A percentile compares a stretch with the other conserved stretches of the same genome.
These are phyloP conservation scores for Gulo gulo DNA, from an alignment of 2,113 vertebrate genomes.

Conservation along the genomic window DNA sequence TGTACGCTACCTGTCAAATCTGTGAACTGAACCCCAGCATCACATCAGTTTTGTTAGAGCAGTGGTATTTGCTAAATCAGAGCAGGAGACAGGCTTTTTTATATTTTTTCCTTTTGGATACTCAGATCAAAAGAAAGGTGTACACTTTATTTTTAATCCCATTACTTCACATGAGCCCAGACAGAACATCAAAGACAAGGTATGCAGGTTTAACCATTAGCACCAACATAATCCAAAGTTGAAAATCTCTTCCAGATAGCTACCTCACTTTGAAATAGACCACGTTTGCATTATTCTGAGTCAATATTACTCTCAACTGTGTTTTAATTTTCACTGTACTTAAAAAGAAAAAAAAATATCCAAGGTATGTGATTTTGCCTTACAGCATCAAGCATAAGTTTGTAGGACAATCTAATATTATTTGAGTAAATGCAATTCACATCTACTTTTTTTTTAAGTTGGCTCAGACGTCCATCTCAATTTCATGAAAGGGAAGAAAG, in stretches of 20 bases:
- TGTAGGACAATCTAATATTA: slow-evolving; percentile 70
- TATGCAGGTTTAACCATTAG: slow-evolving; percentile 82
- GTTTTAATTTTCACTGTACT: slow-evolving; percentile 71
- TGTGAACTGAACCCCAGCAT: not conserved
- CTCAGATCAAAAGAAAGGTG: slow-evolving; percentile 85
- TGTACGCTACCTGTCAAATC: not conserved
- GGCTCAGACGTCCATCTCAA: slow-evolving; percentile 57
- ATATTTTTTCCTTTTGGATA: slow-evolving; percentile 26
- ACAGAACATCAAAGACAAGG: slow-evolving; percentile 81
- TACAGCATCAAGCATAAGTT: slow-evolving; percentile 8
- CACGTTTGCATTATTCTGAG: slow-evolving; percentile 70
- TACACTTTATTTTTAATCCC: slow-evolving; percentile 83
- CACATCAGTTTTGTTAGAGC: slow-evolving; percentile 18
- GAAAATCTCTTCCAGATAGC: slow-evolving; percentile 86
- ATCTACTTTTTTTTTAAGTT: slow-evolving; percentile 41
- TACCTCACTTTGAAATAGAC: slow-evolving; percentile 78
- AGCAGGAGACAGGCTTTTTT: slow-evolving; percentile 65
- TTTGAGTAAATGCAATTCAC: slow-evolving; percentile 62
- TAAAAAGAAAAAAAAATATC: slow-evolving; percentile 54
- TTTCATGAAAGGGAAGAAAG: slow-evolving; percentile 66
- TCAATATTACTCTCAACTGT: slow-evolving; percentile 71
- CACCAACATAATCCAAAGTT: slow-evolving; percentile 76
- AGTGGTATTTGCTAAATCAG: slow-evolving; percentile 47
- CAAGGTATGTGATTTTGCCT: slow-evolving; percentile 73
- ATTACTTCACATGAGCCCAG: slow-evolving; percentile 79